These are phyloP conservation scores for Mugil cephalus DNA, from an alignment of 2,113 vertebrate genomes.

Conservation along the genomic window DNA sequence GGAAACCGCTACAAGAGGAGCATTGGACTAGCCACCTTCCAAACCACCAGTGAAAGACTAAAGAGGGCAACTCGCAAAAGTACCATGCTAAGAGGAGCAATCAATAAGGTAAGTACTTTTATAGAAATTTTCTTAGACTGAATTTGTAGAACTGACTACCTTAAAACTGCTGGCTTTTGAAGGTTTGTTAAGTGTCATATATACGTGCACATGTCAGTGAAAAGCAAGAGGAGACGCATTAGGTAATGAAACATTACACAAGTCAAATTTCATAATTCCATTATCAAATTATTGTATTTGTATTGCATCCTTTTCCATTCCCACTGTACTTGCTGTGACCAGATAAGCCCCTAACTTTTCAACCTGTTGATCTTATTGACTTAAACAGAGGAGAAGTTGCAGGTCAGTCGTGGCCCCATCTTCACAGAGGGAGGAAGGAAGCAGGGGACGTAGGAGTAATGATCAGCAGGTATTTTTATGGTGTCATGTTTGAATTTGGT, in stretches of 20 bases:
- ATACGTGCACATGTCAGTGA: background rate
- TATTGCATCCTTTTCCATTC: background rate
- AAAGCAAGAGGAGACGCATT: background rate
- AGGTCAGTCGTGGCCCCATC: conserved; percentile 83
- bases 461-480: conserved; percentile 78
- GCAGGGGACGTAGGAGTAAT: conserved; percentile 85
- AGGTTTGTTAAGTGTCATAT: background rate
- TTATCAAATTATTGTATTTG: background rate
- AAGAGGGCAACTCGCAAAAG: conserved; percentile 92
- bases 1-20: conserved; percentile 75
- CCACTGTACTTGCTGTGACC: background rate
- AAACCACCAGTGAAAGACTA: conserved; percentile 87
- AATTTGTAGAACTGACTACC: too few species aligned
- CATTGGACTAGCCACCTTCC: conserved; percentile 80
- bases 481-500: too few species aligned
- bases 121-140: background rate
- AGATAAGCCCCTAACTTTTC: background rate
- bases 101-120: conserved; percentile 72
- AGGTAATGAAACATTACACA: too few species aligned
- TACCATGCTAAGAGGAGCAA: conserved; percentile 80
- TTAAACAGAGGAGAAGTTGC: conserved; percentile 86
- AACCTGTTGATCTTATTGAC: conserved; percentile 10
- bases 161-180: background rate
- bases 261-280: background rate
- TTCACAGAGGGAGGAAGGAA: conserved; percentile 83